Evolutionary conservation across 2,888 invertebrate species (phyloP).

Genomic region (Steinernema hermaphroditum): DNA sequence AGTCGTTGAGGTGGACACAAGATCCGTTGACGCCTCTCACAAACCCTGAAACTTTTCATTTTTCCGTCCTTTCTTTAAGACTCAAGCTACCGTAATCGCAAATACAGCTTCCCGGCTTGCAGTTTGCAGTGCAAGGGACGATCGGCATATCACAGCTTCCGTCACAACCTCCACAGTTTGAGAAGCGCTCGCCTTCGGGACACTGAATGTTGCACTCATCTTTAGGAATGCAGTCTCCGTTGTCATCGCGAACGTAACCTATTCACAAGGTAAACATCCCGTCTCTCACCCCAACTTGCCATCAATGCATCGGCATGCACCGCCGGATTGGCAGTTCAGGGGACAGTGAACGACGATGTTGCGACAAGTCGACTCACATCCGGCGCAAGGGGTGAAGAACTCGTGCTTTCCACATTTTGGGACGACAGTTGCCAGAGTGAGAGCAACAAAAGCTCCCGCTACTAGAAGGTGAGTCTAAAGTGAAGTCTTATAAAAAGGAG

Average conservation of each 20-base stretch:
- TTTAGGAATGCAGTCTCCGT: too few species aligned
- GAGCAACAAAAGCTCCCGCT: too few species aligned
- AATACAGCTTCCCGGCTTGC: not conserved
- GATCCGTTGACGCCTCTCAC: not conserved
- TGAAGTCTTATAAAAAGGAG: too few species aligned
- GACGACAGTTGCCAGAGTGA: not conserved
- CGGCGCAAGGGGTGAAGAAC: not conserved
- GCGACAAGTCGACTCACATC: not conserved
- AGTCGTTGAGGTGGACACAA: not conserved
- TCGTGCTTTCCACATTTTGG: not conserved
- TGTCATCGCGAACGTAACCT: too few species aligned
- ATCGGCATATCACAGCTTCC: constrained; percentile 1
- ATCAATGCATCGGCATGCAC: not conserved
- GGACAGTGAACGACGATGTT: not conserved
- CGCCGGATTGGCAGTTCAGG: not conserved
- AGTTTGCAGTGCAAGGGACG: not conserved
- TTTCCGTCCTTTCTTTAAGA: not conserved
- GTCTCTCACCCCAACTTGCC: not conserved
- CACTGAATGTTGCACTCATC: too few species aligned
- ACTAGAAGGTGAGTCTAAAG: too few species aligned
- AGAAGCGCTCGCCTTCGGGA: constrained; percentile 4
- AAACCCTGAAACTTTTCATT: not conserved
- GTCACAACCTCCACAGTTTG: constrained; percentile 31
- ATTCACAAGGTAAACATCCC: too few species aligned
- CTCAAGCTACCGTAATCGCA: not conserved